A percentile compares a stretch with the other conserved stretches of the same genome.
phyloP scores from a whole-genome alignment of 2,888 invertebrate species.

The Lacanobia oleracea region DNA sequence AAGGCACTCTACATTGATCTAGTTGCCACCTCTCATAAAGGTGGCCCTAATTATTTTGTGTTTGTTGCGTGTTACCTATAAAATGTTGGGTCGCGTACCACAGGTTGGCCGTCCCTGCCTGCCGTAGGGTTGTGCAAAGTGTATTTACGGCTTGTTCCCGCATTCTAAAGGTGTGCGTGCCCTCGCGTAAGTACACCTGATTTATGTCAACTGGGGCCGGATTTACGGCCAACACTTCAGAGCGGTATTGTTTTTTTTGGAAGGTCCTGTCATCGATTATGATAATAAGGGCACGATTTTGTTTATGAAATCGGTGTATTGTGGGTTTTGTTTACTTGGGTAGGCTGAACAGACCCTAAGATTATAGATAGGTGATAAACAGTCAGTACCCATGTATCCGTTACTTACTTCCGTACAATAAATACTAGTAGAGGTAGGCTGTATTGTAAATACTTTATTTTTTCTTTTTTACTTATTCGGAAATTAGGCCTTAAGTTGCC shows the following conservation, averaged over 20 bases:
- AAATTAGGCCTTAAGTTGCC: too few species aligned
- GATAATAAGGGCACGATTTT: background rate
- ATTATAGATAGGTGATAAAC: background rate
- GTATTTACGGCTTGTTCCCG: constrained; percentile 53
- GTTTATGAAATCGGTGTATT: background rate
- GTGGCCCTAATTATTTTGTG: background rate
- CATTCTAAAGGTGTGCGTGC: constrained; percentile 44
- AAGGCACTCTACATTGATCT: too few species aligned
- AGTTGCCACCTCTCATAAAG: background rate
- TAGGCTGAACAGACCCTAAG: background rate
- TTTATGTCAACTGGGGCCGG: constrained; percentile 45
- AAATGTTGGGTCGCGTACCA: background rate
- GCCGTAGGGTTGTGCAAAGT: constrained; percentile 40
- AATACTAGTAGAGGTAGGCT: too few species aligned
- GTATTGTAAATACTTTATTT: too few species aligned
- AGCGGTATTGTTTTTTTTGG: constrained; percentile 28
- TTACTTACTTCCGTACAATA: too few species aligned
- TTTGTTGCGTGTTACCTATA: background rate
- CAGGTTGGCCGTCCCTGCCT: constrained; percentile 31
- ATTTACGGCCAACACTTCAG: constrained; percentile 21
- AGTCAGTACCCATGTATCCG: too few species aligned
- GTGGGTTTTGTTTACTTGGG: background rate
- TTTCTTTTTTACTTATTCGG: too few species aligned
- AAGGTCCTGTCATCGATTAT: constrained; percentile 2
- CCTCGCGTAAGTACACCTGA: constrained; percentile 48